Percentiles rank a stretch among this genome's conserved stretches.
phyloP scores from a whole-genome alignment of 2,113 vertebrate genomes.

The Apodemus sylvaticus region DNA sequence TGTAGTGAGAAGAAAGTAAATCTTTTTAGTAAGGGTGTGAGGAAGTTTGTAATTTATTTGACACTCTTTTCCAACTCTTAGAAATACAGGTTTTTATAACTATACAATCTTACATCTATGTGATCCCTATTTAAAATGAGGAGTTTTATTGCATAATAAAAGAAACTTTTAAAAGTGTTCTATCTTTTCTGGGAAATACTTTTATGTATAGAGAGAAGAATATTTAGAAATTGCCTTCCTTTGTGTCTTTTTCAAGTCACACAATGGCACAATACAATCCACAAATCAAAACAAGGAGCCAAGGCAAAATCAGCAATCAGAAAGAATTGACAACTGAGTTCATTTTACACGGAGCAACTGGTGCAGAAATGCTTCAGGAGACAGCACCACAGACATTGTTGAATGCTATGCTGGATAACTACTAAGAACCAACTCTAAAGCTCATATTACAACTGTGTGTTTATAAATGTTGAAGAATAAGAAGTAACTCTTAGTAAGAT shows the following conservation, averaged over 20 bases:
- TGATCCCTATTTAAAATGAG: conserved; percentile 9
- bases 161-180: conserved; percentile 5
- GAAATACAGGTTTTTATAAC: neutral
- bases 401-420: neutral
- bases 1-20: conserved; percentile 40
- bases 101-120: conserved; percentile 50
- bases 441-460: neutral
- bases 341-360: neutral
- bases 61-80: neutral
- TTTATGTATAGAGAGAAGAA: neutral
- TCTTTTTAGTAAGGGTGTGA: conserved; percentile 40
- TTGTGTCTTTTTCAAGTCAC: neutral
- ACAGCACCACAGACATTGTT: neutral
- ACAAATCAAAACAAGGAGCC: neutral
- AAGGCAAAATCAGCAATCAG: neutral
- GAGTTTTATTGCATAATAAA: neutral
- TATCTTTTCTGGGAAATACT: neutral
- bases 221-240: neutral
- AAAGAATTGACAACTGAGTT: neutral
- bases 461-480: neutral
- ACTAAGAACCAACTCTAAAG: neutral
- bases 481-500: neutral
- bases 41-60: conserved; percentile 13
- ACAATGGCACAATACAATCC: neutral
- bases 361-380: neutral